Percentiles rank a stretch among this genome's conserved stretches.
Conservation (phyloP, 2,797 vertebrate genomes). For the Huso huso region DNA sequence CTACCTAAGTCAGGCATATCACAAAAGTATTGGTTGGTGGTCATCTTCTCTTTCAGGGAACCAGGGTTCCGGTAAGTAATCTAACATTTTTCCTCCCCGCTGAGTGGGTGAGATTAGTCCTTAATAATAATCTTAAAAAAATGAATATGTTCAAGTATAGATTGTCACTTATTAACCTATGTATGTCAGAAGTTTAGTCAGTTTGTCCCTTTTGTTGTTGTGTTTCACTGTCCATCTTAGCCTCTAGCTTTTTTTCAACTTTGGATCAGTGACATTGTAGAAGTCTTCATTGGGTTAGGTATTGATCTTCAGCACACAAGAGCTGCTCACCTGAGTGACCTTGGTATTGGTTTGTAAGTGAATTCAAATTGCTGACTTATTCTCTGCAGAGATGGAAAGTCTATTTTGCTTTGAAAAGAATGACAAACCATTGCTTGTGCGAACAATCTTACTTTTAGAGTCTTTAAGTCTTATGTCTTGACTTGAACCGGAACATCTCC, state of each 20-base stretch:
- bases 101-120: no score
- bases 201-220: no score
- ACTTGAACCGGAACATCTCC: conserved; percentile 59
- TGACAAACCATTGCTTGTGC: not conserved
- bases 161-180: no score
- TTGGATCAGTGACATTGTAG: not conserved
- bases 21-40: no score
- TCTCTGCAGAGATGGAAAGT: conserved; percentile 42
- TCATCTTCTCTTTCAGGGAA: no score
- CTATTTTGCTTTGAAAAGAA: conserved; percentile 16
- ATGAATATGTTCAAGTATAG: no score
- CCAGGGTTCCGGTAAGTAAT: no score
- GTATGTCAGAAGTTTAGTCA: no score
- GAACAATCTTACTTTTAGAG: conserved; percentile 18
- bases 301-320: conserved; percentile 24
- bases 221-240: no score
- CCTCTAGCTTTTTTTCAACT: not conserved
- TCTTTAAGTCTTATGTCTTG: conserved; percentile 41
- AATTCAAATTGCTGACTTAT: conserved; percentile 61
- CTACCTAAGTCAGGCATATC: no score
- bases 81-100: no score
- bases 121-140: no score
- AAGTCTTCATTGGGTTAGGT: not conserved
- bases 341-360: conserved; percentile 59
- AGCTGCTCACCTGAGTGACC: conserved; percentile 56